These are phyloP conservation scores for Pyrocoelia pectoralis DNA, from an alignment of 2,888 invertebrate species.

Conservation along the genomic window DNA sequence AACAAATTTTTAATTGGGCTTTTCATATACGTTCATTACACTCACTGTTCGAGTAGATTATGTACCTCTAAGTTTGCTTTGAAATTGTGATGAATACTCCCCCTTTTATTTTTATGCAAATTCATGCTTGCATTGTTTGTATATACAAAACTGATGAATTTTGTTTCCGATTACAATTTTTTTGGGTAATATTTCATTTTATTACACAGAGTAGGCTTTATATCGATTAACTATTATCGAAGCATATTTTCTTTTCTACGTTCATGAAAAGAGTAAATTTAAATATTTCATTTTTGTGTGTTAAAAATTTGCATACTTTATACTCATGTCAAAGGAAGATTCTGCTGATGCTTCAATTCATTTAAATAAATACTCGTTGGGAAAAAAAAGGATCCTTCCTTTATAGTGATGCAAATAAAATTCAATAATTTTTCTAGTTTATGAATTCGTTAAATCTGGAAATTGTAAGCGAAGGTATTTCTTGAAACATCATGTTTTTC, in stretches of 20 bases:
- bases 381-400: too few relatives aligned
- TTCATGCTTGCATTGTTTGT: slow-evolving; percentile 10
- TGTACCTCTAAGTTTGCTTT: neutral
- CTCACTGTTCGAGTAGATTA: neutral
- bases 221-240: neutral
- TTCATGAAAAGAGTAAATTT: neutral
- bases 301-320: too few relatives aligned
- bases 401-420: too few relatives aligned
- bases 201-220: neutral
- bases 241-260: neutral
- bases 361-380: too few relatives aligned
- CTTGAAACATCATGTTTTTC: too few relatives aligned
- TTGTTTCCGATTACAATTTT: slow-evolving; percentile 6
- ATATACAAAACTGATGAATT: slow-evolving; percentile 4
- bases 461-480: too few relatives aligned
- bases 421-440: too few relatives aligned
- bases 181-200: neutral
- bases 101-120: slow-evolving; percentile 3
- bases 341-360: too few relatives aligned
- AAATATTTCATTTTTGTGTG: too few relatives aligned
- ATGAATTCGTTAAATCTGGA: too few relatives aligned
- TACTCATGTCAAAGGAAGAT: too few relatives aligned
- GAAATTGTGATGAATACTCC: slow-evolving; percentile 7
- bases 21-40: neutral
- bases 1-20: slow-evolving; percentile 1